Conservation (phyloP, 2,797 vertebrate genomes). For the Morus bassanus region DNA sequence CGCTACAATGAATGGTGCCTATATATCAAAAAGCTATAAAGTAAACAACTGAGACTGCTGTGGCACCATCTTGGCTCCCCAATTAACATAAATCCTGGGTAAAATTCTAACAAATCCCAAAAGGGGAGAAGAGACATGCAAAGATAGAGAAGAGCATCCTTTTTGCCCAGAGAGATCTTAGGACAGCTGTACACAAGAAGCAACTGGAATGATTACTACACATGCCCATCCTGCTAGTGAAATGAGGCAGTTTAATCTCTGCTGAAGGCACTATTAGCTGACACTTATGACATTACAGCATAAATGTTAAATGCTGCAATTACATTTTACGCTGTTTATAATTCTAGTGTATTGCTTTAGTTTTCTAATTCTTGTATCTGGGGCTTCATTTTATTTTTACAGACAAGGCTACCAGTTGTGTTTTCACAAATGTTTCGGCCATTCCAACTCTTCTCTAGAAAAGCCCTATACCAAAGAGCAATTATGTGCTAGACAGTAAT, state of each 20-base stretch:
- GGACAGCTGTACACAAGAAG: constrained; percentile 1
- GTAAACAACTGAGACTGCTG: background rate
- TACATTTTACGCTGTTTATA: background rate
- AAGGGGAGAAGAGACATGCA: background rate
- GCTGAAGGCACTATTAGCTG: background rate
- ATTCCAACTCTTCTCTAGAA: background rate
- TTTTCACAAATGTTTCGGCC: background rate
- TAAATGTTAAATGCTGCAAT: constrained; percentile 53
- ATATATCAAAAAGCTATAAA: background rate
- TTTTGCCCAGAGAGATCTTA: background rate
- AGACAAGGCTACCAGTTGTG: background rate
- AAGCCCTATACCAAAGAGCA: background rate
- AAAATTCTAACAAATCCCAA: background rate
- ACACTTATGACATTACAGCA: background rate
- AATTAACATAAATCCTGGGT: background rate
- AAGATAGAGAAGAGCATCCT: background rate
- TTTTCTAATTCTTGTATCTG: background rate
- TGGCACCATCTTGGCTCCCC: background rate
- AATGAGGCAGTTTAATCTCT: background rate
- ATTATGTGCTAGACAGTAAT: background rate
- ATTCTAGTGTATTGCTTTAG: background rate
- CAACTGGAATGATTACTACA: background rate
- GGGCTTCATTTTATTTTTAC: background rate
- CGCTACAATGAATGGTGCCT: background rate
- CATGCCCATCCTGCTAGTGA: background rate